These are phyloP conservation scores for Drosophila phalerata DNA, from an alignment of 2,888 invertebrate species.

Conservation along the genomic window DNA sequence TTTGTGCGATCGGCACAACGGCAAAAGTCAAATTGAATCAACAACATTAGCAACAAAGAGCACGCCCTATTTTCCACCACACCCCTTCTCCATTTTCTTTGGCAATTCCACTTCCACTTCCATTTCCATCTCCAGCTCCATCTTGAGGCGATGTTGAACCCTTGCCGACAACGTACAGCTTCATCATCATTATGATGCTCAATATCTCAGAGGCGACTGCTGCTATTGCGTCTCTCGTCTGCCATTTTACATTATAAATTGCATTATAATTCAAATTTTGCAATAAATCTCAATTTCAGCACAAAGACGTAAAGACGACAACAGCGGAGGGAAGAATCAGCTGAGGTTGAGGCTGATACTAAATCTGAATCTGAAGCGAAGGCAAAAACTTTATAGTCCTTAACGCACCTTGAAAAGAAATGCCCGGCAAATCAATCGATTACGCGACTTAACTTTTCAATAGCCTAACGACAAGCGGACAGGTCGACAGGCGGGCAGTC, in stretches of 20 bases:
- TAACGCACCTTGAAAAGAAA: conserved; percentile 70
- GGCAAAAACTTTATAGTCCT: conserved; percentile 61
- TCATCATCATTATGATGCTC: conserved; percentile 73
- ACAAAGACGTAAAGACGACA: conserved; percentile 57
- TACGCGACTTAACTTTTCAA: conserved; percentile 83
- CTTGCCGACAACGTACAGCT: conserved; percentile 51
- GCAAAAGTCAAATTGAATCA: conserved; percentile 74
- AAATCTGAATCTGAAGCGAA: conserved; percentile 1
- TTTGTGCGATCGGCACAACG: conserved; percentile 42
- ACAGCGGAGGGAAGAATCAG: not conserved
- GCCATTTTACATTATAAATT: conserved; percentile 80
- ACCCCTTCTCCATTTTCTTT: not conserved
- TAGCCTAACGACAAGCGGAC: conserved; percentile 63
- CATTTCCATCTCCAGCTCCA: not conserved
- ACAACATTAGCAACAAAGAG: conserved; percentile 72
- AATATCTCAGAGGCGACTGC: conserved; percentile 60
- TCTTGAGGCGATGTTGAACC: conserved; percentile 29
- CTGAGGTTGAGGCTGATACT: conserved; percentile 2
- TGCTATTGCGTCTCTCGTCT: conserved; percentile 50
- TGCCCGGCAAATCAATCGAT: conserved; percentile 80
- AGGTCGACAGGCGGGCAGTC: conserved; percentile 8
- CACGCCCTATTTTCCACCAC: conserved; percentile 14
- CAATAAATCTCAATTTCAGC: conserved; percentile 82
- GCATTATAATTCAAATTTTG: conserved; percentile 82
- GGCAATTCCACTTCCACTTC: not conserved